Base-by-base conservation (phyloP, 2,113 vertebrate species). In the Ardeotis arabs region DNA sequence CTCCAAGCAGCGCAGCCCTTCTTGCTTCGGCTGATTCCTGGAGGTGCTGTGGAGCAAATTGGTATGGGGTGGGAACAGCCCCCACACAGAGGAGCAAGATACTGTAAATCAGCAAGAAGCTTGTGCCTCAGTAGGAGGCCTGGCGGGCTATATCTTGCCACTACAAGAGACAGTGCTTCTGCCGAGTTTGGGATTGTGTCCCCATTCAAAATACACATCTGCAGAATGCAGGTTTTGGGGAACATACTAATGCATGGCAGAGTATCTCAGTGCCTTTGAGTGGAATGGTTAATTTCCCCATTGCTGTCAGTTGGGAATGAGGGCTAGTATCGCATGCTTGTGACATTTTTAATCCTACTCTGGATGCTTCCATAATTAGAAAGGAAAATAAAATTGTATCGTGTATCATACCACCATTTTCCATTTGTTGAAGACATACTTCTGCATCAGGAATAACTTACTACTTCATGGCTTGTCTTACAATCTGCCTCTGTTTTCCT, bases 381-480 rank as follows among this genome's bases (percentile, higher is more conserved):
- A 76, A 78, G 70, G n/a, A 93, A 91, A 78, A 80, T 52, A 73
- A 84, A 90, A 39, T 81, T 89, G 60, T 87, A 88, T 84, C 13
- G 0, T 63, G 49, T 96, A 64, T 95, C 76, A 35, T 81, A 78
- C 56, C 53, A 59, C 52, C 75, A 37, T 69, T 78, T 95, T 87
- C 86, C 86, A 79, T 72, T 95, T 92, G 86, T 96, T 94, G 74
- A 90, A 96, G 83, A 55, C 69, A 75, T 84, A 63, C 49, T 83
- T 94, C 39, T 83, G 33, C 63, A 80, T 83, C 80, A 90, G 49
- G 85, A 96, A 90, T 94, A 88, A 95, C 90, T 90, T 95, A 44
- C 52, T 94, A 41, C 60, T 56, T 52, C 19, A 4, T 84, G 86
- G 60, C 83, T 96, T 96, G 49, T 90, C 31, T 92, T 95, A 93